Percentiles rank a stretch among this genome's conserved stretches.
These are phyloP conservation scores for Nomada ruficornis DNA, from an alignment of 2,888 invertebrate genomes.

Conservation along the genomic window DNA sequence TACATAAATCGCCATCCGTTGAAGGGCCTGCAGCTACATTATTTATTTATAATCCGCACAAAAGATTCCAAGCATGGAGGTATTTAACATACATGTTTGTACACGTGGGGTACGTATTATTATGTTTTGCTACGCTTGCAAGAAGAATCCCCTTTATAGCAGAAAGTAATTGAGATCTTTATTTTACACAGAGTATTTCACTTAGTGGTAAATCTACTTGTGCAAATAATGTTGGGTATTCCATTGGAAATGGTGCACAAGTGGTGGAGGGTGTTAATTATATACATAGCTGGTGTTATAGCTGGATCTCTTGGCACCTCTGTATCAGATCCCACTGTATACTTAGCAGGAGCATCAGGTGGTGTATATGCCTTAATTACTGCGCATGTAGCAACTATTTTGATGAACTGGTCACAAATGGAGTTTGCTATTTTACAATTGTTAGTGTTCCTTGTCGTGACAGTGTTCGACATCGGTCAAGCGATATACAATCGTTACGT, in stretches of 20 bases:
- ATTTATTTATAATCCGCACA: conserved; percentile 95
- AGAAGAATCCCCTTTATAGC: too few relatives aligned
- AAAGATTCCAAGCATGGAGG: conserved; percentile 95
- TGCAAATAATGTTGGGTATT: conserved; percentile 96
- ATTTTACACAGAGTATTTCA: conserved; percentile 89
- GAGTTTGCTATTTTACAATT: conserved; percentile 95
- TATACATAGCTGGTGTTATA: conserved; percentile 93
- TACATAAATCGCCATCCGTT: conserved; percentile 72
- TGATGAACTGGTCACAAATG: conserved; percentile 99
- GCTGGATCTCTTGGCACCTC: conserved; percentile 94
- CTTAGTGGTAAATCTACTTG: conserved; percentile 94
- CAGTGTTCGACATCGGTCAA: conserved; percentile 93
- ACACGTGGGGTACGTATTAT: conserved; percentile 92
- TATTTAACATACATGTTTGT: conserved; percentile 98
- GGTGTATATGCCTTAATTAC: conserved; percentile 97
- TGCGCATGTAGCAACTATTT: conserved; percentile 96
- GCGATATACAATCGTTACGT: conserved; percentile 96
- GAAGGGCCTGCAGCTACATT: conserved; percentile 92
- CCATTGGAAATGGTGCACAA: conserved; percentile 98
- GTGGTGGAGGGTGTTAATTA: conserved; percentile 95
- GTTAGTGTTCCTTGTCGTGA: conserved; percentile 92
- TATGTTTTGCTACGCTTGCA: not conserved
- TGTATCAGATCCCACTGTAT: conserved; percentile 91
- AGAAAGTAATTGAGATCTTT: conserved; percentile 11
- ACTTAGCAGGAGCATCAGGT: conserved; percentile 96